Conservation (phyloP, 2,888 invertebrate species). For the Conomelus anceps region DNA sequence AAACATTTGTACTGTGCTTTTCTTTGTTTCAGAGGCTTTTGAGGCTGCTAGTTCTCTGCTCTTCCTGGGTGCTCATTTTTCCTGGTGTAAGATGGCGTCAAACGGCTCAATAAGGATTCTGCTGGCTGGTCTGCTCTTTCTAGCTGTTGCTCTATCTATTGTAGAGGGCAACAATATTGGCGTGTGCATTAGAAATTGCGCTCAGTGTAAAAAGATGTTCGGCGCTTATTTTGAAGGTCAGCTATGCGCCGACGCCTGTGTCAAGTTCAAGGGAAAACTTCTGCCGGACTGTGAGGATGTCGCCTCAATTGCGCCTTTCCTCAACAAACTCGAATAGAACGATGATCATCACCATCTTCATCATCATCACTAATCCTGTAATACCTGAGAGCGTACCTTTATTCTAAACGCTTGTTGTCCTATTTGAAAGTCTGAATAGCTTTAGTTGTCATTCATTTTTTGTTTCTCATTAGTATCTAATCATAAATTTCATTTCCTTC, state of each 20-base stretch:
- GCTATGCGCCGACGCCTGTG: conserved; percentile 75
- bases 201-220: conserved; percentile 83
- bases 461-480: too few relatives aligned
- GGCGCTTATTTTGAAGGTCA: conserved; percentile 81
- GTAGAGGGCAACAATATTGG: conserved; percentile 42
- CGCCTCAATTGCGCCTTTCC: conserved; percentile 70
- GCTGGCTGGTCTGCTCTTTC: conserved; percentile 3
- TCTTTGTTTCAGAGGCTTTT: background rate
- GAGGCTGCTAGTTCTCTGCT: background rate
- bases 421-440: background rate
- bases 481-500: too few relatives aligned
- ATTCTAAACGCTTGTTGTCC: background rate
- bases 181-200: conserved; percentile 77
- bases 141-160: background rate
- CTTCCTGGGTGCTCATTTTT: background rate
- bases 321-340: conserved; percentile 52
- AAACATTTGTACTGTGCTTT: background rate
- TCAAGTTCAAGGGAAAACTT: conserved; percentile 73
- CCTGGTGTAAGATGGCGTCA: background rate
- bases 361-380: background rate
- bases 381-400: background rate
- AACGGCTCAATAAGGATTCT: too few relatives aligned
- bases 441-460: background rate
- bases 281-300: conserved; percentile 82
- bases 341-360: background rate